Base-by-base conservation (phyloP, 2,797 vertebrate genomes). In the Oryzias sinensis region DNA sequence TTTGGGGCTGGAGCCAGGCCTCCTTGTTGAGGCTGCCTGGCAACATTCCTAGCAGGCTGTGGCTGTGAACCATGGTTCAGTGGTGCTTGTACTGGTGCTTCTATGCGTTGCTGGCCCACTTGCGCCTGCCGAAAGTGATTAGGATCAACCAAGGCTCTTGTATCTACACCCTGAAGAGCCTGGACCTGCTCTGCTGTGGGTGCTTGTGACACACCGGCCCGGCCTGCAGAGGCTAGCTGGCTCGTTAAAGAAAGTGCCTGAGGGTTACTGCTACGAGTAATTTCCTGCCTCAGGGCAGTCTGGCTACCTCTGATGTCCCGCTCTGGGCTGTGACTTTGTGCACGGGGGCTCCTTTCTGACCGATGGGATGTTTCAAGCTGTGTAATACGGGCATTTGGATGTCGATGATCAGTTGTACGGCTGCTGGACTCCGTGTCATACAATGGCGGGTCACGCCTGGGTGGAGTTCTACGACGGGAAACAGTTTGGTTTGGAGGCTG, bases 141-240 rank as follows among this genome's bases (percentile, higher is more conserved):
- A 62, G 88, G 85, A 81, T 91, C 82, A 56, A 83, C 79, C 65
- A 85, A 70, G 51, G 78, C 82, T 82, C 82, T 82, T 45, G 70
- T 72, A 71, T 86, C 78, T 27, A 27, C 45, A 18, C 47, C 55
- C 48, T 53, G 52, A 4, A 43, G 56, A 51, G 56, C 49, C 41
- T 14, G 68, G 49, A 62, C 70, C 62, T 65, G 81, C 46, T 54
- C 81, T 56, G 65, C 64, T 22, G n/a, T 17, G 43, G 59, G 62
- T 74, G 64, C 50, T 61, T 59, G 78, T 60, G 81, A 65, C 61
- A 53, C 43, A 47, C 56, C 54, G 40, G 66, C 48, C 41, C 1
- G 72, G 43, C 61, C 77, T 40, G 43, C 64, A 52, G 79, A 59
- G 47, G 63, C 48, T 67, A 48, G 71, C 69, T 81, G 83, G 69